Base-by-base conservation (phyloP, 2,797 vertebrate species). In the Chaetodon trifasciatus region DNA sequence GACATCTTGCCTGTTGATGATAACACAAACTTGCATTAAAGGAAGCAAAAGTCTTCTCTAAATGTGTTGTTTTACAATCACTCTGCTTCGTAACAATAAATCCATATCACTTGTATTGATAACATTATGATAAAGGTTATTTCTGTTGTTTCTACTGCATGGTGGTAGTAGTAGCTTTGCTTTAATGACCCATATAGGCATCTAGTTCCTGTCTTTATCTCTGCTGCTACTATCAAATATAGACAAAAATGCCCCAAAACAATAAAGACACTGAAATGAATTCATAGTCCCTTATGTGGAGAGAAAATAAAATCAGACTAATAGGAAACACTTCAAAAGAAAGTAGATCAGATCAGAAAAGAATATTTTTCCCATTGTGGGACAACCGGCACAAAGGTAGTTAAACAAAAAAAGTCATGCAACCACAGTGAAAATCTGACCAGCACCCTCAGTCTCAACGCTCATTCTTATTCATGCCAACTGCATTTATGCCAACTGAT, bases 1-100 rank as follows among this genome's bases (percentile, higher is more conserved):
- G 56, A 64, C 62, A 17, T 64, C 50, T 74, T 71, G 55, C 19
- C 61, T 32, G 17, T 50, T 66, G 17, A 44, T 66, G 56, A 62
- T 72, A 70, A 65, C 58, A n/a, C 10, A 1, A 24, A 28, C 10
- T 49, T 46, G 32, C 64, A 53, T 40, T 42, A 28, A 40, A 61
- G 39, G 17, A 3, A 52, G 47, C 37, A 19, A 8, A 6, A 40
- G 7, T 74, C 2, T 35, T 58, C 56, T 74, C 12, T 24, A 24
- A 62, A 61, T 23, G 1, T 60, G 4, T 67, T 42, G 44, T 67
- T 64, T 65, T 32, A 16, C 42, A 24, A 67, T 10, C 15, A 23
- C 15, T 70, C 49, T 1, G 6, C 11, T 70, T 77, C 8, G 50
- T n/a, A 50, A 35, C 42, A 50, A 21, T 42, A 49, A 53, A 74